Evolutionary conservation across 2,113 vertebrate genomes (phyloP).

Genomic region (Cavia porcellus): DNA sequence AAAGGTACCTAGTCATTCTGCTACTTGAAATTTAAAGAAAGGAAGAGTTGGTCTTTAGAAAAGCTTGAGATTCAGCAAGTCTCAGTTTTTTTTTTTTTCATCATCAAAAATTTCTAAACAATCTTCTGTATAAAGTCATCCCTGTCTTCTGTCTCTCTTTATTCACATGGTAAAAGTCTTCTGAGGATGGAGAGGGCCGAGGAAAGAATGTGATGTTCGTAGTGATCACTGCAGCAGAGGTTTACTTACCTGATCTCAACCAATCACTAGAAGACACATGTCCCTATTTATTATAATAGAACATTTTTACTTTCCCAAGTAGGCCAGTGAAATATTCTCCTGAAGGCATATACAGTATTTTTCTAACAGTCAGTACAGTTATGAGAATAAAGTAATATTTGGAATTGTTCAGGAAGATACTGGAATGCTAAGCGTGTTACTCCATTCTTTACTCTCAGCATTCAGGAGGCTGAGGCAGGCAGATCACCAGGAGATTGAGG

Average conservation of each 20-base stretch:
- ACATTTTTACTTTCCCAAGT: background rate
- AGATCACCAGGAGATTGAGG: background rate
- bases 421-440: background rate
- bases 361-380: background rate
- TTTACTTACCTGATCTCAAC: background rate
- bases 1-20: background rate
- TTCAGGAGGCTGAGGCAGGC: background rate
- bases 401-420: background rate
- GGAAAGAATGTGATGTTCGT: background rate
- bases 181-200: background rate
- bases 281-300: background rate
- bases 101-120: background rate
- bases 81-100: background rate
- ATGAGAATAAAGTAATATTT: slow-evolving; percentile 43
- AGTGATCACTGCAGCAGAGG: background rate
- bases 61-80: background rate
- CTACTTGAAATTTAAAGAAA: slow-evolving; percentile 11
- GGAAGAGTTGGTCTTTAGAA: background rate
- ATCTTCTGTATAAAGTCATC: background rate
- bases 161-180: background rate
- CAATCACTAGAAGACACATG: background rate
- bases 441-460: background rate
- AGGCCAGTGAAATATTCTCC: background rate
- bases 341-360: background rate
- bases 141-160: background rate